Base-by-base conservation (phyloP, 2,888 invertebrate species). In the Philonicus albiceps region DNA sequence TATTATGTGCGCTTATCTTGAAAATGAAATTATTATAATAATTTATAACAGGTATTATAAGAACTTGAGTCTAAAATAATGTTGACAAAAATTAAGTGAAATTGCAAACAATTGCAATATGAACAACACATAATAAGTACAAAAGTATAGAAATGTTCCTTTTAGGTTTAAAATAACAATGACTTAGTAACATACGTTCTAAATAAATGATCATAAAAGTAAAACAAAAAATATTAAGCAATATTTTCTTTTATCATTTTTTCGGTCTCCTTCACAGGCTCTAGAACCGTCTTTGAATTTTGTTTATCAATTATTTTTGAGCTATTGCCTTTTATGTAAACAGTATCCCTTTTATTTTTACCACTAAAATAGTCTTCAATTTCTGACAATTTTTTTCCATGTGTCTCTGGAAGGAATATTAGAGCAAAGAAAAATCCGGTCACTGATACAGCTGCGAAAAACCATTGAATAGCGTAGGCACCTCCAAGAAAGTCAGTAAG, bases 321-420 rank as follows among this genome's bases (percentile, higher is more conserved):
- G 49, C 11, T 64, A 3, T 11, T 19, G 88, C 89, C 87, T 88
- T 87, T 64, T 22, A 64, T 6, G n/a, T 27, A 8, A 27, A 64
- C 3, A 80, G 86, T n/a, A 5, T 49, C 49, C n/a, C 13, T 49
- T 6, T 91, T 92, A 11, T 88, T 91, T 30, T 93, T 90, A 0
- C 94, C 94, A 1, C 93, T 92, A 89, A 93, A 95, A 89, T 94
- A 94, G 85, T 93, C 93, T 87, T 94, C 93, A 87, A 95, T 94
- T 89, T 95, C 94, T 74, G 93, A 92, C 19, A 95, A 90, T 2
- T 94, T 93, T 89, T 94, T 93, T 0, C 95, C 94, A 90, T 95
- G 95, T 0, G 95, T 95, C 91, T 95, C 95, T 0, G 95, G 95
- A 78, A 95, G 90, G 55, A 93, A 90, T 55, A 93, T 93, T 40